Evolutionary conservation across 2,888 invertebrate genomes (phyloP), one percentile per base, ranked within the genome.

Genomic region (Drosophila paramelanica): DNA sequence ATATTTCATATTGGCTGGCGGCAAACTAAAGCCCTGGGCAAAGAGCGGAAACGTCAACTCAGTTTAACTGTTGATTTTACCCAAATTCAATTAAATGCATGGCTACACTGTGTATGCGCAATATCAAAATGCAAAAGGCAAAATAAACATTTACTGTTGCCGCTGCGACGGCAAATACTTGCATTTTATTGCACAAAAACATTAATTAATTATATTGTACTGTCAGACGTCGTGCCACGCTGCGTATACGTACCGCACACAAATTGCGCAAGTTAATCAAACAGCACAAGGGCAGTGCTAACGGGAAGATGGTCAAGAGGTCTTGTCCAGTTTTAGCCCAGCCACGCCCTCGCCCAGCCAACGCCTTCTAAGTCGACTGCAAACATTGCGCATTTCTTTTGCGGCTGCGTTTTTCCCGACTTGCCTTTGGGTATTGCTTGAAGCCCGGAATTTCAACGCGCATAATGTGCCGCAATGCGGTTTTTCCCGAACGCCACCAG

Each of bases 381-480:
- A 79, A 86, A 74, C 66, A 81, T 84, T 84, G 79, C 85, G 79
- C 83, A 82, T 78, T 83, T 83, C 73, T 81, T 83, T 79, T 71
- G 73, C 76, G 65, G 60, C 64, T 82, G 76, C 71, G 88, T 75
- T 81, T 71, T 81, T 61, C 61, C 57, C 62, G 56, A 45, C 62
- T 64, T 23, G 59, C 64, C 59, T 50, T 80, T 50, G 73, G 77
- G 61, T 65, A 56, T 86, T 78, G 81, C 81, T 67, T 74, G 25
- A 74, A 74, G 60, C 53, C 75, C 76, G 84, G 84, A 81, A 83
- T 88, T 85, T 78, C 64, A 68, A 65, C 76, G 89, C 86, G 88
- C 88, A 89, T 89, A 89, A 90, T 89, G 82, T 89, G 89, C 89
- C 89, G 89, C 89, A 89, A 73, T 89, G 89, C 89, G 90, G 89